Evolutionary conservation across 2,888 invertebrate genomes (phyloP).

Genomic region (Cryptocheilus praepositus): DNA sequence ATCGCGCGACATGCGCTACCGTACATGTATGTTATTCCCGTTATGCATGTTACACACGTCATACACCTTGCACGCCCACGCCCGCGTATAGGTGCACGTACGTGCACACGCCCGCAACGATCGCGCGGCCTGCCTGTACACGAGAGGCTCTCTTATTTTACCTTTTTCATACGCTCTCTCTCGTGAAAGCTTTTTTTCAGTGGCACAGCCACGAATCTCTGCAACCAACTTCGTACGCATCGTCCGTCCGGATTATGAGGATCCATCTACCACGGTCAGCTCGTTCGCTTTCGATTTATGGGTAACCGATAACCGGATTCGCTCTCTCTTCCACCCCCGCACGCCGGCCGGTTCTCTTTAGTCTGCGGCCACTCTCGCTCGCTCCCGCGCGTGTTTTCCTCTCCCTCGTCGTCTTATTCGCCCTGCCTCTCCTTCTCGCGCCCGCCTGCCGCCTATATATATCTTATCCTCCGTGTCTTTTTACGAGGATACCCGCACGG

Average conservation of each 20-base stretch:
- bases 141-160: neutral
- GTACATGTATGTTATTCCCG: too few species aligned
- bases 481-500: constrained; percentile 47
- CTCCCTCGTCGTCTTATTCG: neutral
- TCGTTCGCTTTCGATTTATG: constrained; percentile 60
- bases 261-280: constrained; percentile 55
- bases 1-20: neutral
- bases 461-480: constrained; percentile 24
- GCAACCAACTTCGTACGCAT: constrained; percentile 34
- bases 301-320: constrained; percentile 52
- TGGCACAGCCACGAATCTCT: constrained; percentile 30
- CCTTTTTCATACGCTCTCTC: neutral
- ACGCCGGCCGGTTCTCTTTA: neutral
- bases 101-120: too few species aligned
- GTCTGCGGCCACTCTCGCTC: neutral
- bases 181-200: constrained; percentile 7
- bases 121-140: too few species aligned
- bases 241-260: constrained; percentile 55
- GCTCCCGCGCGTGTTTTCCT: constrained; percentile 14
- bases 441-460: constrained; percentile 5
- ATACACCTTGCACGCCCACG: too few species aligned
- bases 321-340: constrained; percentile 1
- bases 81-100: too few species aligned
- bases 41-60: too few species aligned
- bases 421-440: neutral